These are phyloP conservation scores for Itoplectis maculator DNA, from an alignment of 2,888 invertebrate genomes.

Conservation along the genomic window DNA sequence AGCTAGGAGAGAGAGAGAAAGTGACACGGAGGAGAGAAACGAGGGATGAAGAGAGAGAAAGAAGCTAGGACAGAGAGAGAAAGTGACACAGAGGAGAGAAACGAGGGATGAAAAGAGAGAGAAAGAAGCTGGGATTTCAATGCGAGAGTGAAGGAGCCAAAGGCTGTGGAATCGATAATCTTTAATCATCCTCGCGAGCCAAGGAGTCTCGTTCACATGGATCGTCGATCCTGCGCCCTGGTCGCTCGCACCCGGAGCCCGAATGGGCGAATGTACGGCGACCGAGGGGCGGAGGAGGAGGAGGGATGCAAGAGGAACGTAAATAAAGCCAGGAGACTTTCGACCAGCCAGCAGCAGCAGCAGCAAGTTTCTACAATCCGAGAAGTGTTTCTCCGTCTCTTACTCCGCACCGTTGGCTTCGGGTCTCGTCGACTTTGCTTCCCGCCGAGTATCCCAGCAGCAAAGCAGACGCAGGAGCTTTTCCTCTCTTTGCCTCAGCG, in stretches of 20 bases:
- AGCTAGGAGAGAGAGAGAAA: conserved; percentile 18
- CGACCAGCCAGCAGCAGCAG: conserved; percentile 25
- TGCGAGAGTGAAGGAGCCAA: conserved; percentile 24
- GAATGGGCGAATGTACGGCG: conserved; percentile 19
- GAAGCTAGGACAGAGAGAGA: no score
- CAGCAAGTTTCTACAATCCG: conserved; percentile 50
- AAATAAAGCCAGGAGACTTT: conserved; percentile 55
- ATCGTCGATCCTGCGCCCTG: conserved; percentile 21
- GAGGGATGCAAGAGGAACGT: conserved; percentile 29
- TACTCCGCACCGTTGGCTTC: conserved; percentile 11
- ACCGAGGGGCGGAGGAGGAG: neutral
- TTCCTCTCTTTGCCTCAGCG: neutral
- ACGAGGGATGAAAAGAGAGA: neutral
- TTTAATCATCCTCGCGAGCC: conserved; percentile 58
- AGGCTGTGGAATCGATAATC: conserved; percentile 58
- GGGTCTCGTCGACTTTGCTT: conserved; percentile 50
- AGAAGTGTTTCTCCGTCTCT: conserved; percentile 32
- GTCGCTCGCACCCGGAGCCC: conserved; percentile 20
- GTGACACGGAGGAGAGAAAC: no score
- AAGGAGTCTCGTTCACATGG: conserved; percentile 39
- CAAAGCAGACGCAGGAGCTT: conserved; percentile 32
- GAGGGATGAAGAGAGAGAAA: neutral
- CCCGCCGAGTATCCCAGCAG: conserved; percentile 38
- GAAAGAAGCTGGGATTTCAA: conserved; percentile 16
- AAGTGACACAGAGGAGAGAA: neutral